A percentile compares a stretch with the other conserved stretches of the same genome.
These are phyloP conservation scores for Caenorhabditis angaria DNA, from an alignment of 2,888 invertebrate species.

Conservation along the genomic window DNA sequence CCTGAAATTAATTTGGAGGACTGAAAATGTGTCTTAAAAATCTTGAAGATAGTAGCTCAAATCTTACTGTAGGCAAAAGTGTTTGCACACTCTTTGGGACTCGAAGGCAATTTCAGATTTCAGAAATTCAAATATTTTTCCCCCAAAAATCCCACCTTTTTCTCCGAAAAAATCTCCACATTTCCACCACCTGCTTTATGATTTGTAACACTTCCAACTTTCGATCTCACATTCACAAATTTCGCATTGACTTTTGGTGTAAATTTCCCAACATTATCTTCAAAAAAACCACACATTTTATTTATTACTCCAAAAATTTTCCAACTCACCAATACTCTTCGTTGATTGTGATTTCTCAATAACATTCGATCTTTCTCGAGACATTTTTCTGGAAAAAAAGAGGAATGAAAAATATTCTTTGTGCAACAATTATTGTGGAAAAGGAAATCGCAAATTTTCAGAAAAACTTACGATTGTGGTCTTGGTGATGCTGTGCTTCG, in stretches of 20 bases:
- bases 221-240: constrained; percentile 60
- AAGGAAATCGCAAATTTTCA: not conserved
- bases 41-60: no score
- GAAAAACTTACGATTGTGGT: constrained; percentile 25
- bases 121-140: not conserved
- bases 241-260: constrained; percentile 62
- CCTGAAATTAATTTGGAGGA: constrained; percentile 27
- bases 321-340: constrained; percentile 15
- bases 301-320: not conserved
- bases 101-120: no score
- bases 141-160: constrained; percentile 18
- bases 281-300: not conserved
- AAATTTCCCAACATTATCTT: constrained; percentile 29
- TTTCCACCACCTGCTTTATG: constrained; percentile 62
- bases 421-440: constrained; percentile 20
- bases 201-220: constrained; percentile 56
- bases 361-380: constrained; percentile 31
- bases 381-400: constrained; percentile 28
- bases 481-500: constrained; percentile 13
- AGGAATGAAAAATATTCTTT: constrained; percentile 9
- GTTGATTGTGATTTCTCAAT: constrained; percentile 31
- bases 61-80: no score
- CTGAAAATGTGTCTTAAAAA: no score
- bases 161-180: constrained; percentile 66
- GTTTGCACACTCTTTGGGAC: no score